Base-by-base conservation (phyloP, 2,888 invertebrate genomes). In the Nasonovia ribisnigri region DNA sequence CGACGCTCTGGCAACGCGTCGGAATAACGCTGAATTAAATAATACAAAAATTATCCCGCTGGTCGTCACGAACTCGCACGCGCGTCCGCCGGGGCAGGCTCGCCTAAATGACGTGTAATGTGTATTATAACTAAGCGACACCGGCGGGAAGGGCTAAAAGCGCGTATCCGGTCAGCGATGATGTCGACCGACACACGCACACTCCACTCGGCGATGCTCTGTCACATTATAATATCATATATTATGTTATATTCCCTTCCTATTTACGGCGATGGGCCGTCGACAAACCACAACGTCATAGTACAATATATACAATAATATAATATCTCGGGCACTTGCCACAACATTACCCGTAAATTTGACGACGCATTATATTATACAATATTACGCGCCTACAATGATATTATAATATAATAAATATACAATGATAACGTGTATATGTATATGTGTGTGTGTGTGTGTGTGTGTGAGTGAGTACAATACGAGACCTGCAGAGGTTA, bases 81-180 rank as follows among this genome's bases (percentile, higher is more conserved):
- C 20, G 6, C 77, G 11, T 77, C 77, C 36, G 77, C 36, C 77
- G 8, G 26, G 8, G 26, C 24, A 77, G 36, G 77, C 36, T 77
- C 36, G 36, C 20, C 43, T 86, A 29, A 46, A 86, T 86, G 46
- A 86, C 86, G 46, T 29, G 86, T 86, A 29, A 46, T 86, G 29
- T 46, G 16, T 46, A 84, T 24, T 84, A 86, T 46, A 46, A 46
- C 86, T 24, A 46, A 29, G 46, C 8, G 46, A 86, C 87, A 51
- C 48, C 8, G 87, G n/a, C 86, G 86, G 51, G 36, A 87, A 51
- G 48, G 87, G 51, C 48, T 87, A 46, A n/a, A 48, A 48, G 6
- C 13, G 46, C 48, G 48, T 87, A 87, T 87, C 87, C 87, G 87
- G 87, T 87, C 87, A 87, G 87, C 46, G n/a, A 51, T 87, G 36